These are phyloP conservation scores for Reinhardtius hippoglossoides DNA, from an alignment of 2,113 vertebrate species.

Conservation along the genomic window DNA sequence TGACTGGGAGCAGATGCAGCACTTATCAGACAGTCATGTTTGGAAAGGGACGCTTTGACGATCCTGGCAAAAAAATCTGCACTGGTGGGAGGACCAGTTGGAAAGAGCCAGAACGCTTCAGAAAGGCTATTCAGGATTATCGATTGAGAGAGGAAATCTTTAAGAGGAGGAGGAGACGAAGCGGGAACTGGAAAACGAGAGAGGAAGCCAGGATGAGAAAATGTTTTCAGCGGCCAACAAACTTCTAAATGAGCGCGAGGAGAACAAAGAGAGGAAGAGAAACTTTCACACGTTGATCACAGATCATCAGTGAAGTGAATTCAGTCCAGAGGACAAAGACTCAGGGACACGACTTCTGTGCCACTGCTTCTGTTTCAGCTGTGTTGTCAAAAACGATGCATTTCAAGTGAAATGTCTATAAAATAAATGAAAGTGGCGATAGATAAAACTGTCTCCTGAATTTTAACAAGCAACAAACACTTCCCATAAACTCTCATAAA, in stretches of 20 bases:
- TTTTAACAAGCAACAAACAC: neutral
- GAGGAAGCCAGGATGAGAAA: conserved; percentile 45
- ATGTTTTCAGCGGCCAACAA: conserved; percentile 18
- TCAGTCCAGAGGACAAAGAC: neutral
- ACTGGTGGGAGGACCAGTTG: conserved; percentile 70
- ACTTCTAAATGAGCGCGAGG: conserved; percentile 20
- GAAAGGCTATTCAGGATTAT: conserved; percentile 62
- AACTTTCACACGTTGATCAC: conserved; percentile 13
- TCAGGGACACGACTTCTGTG: neutral
- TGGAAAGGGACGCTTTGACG: conserved; percentile 63
- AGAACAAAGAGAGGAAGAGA: conserved; percentile 29
- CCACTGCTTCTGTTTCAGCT: neutral
- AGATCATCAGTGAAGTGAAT: conserved; percentile 5
- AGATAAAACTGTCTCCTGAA: neutral
- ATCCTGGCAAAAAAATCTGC: conserved; percentile 61
- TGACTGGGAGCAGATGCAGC: conserved; percentile 77
- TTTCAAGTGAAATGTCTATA: neutral
- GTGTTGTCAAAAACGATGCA: neutral
- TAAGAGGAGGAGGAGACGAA: conserved; percentile 39
- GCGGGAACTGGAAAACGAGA: conserved; percentile 28
- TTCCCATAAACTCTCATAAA: neutral
- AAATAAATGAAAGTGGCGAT: neutral
- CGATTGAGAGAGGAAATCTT: conserved; percentile 67
- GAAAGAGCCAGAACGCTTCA: conserved; percentile 62
- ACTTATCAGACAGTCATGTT: conserved; percentile 68